A percentile compares a stretch with the other conserved stretches of the same genome.
Evolutionary conservation across 1,140 invertebrate species (phyloP).

Genomic region (Apis cerana): DNA sequence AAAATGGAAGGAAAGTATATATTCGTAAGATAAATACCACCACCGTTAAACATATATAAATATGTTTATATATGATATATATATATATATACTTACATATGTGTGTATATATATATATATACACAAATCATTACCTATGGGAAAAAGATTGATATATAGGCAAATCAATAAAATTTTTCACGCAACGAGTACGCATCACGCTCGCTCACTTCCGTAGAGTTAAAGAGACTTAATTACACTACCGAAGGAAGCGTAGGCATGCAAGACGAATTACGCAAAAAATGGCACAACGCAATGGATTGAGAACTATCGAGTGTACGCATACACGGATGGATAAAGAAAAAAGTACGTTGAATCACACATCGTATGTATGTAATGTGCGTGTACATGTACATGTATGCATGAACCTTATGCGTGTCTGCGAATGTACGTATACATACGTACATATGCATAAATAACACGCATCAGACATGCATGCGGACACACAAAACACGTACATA

Average conservation of each 20-base stretch:
- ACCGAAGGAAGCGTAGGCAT: conserved; percentile 80
- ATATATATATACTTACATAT: not conserved
- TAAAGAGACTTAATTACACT: conserved; percentile 77
- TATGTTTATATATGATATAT: not conserved
- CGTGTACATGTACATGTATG: not conserved
- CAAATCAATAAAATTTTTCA: not conserved
- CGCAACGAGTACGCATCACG: conserved; percentile 45
- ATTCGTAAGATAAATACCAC: conserved; percentile 41
- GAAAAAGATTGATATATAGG: not conserved
- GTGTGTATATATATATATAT: not conserved
- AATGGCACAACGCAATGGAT: conserved; percentile 80
- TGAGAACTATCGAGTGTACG: conserved; percentile 75
- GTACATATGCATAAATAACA: not conserved
- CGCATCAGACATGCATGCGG: not conserved
- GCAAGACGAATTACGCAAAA: conserved; percentile 80
- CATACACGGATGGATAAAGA: conserved; percentile 68
- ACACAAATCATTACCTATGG: not conserved
- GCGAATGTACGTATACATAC: conserved; percentile 2
- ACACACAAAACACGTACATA: not conserved
- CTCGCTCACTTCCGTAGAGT: conserved; percentile 67
- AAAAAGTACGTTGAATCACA: conserved; percentile 65
- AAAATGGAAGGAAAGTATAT: not conserved
- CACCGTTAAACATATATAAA: conserved; percentile 32
- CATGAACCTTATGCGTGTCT: conserved; percentile 1
- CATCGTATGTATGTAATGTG: conserved; percentile 55